Conservation (phyloP, 2,113 vertebrate species). For the Dicrurus megarhynchus region DNA sequence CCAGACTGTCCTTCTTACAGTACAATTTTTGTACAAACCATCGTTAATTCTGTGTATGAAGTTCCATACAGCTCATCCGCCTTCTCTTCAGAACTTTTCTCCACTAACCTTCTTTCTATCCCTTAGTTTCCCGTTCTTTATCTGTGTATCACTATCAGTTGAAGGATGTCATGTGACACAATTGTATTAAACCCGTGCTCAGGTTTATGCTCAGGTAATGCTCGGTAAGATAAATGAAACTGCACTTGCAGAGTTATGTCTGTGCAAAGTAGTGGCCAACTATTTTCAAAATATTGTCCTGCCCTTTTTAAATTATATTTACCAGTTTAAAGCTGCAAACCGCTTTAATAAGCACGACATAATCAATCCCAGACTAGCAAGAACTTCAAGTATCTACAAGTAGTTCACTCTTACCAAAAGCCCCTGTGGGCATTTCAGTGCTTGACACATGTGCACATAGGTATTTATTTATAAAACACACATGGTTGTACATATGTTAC, state of each 20-base stretch:
- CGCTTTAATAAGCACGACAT: neutral
- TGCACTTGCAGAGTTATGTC: neutral
- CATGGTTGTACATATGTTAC: neutral
- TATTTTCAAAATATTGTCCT: neutral
- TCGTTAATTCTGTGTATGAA: neutral
- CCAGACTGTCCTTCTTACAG: neutral
- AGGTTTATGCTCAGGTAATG: too few relatives aligned
- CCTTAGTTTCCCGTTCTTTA: neutral
- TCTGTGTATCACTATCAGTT: neutral
- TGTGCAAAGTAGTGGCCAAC: neutral
- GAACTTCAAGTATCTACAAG: constrained; percentile 26
- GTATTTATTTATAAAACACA: constrained; percentile 45
- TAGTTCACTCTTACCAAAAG: neutral
- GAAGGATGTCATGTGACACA: neutral
- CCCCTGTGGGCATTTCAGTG: neutral
- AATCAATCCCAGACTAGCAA: neutral
- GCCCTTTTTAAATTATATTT: neutral
- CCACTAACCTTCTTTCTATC: neutral
- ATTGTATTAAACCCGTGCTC: too few relatives aligned
- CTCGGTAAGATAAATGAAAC: neutral
- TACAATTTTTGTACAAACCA: neutral
- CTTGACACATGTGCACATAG: neutral
- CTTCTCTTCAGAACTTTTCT: neutral
- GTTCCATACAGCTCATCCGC: neutral
- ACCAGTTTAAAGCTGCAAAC: neutral